Percentiles rank a stretch among this genome's conserved stretches.
These are phyloP conservation scores for Nannospalax galili DNA, from an alignment of 2,113 vertebrate species.

Conservation along the genomic window DNA sequence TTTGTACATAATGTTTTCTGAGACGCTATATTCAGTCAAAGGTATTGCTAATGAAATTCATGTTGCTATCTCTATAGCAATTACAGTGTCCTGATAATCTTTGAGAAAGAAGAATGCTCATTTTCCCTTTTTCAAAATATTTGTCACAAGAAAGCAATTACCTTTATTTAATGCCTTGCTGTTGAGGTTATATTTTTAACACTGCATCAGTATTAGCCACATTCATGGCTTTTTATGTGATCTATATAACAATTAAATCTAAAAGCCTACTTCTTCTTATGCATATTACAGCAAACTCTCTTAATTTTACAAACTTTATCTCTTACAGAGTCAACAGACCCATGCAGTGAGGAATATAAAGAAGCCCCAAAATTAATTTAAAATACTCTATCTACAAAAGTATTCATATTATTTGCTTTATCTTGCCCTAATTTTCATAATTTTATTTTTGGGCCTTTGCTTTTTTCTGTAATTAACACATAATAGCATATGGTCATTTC, in stretches of 20 bases:
- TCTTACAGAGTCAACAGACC: constrained; percentile 29
- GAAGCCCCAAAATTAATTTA: constrained; percentile 32
- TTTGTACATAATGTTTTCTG: constrained; percentile 44
- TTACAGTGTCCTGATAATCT: constrained; percentile 41
- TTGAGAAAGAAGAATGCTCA: constrained; percentile 47
- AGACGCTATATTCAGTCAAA: constrained; percentile 37
- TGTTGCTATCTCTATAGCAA: constrained; percentile 51
- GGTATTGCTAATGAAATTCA: constrained; percentile 62
- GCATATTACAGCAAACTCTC: constrained; percentile 49
- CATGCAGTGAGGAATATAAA: constrained; percentile 26
- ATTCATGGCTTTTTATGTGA: constrained; percentile 56
- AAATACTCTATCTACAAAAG: constrained; percentile 36
- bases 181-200: constrained; percentile 60
- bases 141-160: constrained; percentile 75
- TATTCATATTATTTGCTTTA: constrained; percentile 15
- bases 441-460: constrained; percentile 32
- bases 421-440: constrained; percentile 28
- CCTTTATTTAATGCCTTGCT: constrained; percentile 64
- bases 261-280: constrained; percentile 65
- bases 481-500: background rate
- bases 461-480: constrained; percentile 30
- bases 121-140: constrained; percentile 65
- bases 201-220: constrained; percentile 28
- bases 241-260: constrained; percentile 77
- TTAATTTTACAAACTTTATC: constrained; percentile 65